Percentiles rank a stretch among this genome's conserved stretches.
phyloP scores from a whole-genome alignment of 2,888 invertebrate genomes.

The Drosophila paracracens region DNA sequence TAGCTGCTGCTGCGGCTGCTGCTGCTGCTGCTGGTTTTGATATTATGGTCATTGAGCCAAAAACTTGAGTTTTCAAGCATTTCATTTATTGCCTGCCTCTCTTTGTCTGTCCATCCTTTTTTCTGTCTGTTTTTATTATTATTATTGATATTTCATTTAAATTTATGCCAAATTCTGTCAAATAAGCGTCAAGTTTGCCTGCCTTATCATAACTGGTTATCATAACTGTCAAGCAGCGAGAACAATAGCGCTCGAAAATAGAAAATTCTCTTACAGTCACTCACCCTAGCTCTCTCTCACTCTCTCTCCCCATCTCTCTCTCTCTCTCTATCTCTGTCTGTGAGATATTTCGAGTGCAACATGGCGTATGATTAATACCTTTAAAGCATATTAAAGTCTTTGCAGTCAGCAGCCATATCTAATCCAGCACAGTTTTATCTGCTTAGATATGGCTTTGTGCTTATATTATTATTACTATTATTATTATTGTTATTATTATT shows the following conservation, averaged over 20 bases:
- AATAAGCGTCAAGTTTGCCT: conserved; percentile 54
- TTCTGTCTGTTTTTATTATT: conserved; percentile 9
- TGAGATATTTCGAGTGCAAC: conserved; percentile 57
- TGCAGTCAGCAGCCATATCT: conserved; percentile 14
- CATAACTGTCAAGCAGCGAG: conserved; percentile 50
- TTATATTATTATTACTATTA: conserved; percentile 62
- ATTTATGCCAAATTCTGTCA: conserved; percentile 50
- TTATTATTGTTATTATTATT: conserved; percentile 57
- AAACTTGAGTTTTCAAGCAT: conserved; percentile 14
- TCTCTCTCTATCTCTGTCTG: neutral
- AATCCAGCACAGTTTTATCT: conserved; percentile 47
- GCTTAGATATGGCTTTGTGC: neutral
- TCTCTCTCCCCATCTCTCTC: neutral
- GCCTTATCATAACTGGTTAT: conserved; percentile 44
- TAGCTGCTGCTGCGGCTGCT: conserved; percentile 30
- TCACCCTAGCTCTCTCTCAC: too few species aligned
- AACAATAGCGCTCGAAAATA: conserved; percentile 5
- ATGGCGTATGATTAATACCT: conserved; percentile 74
- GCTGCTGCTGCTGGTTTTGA: conserved; percentile 17
- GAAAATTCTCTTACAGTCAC: neutral
- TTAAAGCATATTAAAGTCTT: conserved; percentile 65
- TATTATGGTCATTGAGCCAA: conserved; percentile 52
- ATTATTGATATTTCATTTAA: conserved; percentile 54
- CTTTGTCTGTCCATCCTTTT: neutral
- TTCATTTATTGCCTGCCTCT: conserved; percentile 16